Conservation (phyloP, 2,888 invertebrate genomes). For the Pseudococcus longispinus region DNA sequence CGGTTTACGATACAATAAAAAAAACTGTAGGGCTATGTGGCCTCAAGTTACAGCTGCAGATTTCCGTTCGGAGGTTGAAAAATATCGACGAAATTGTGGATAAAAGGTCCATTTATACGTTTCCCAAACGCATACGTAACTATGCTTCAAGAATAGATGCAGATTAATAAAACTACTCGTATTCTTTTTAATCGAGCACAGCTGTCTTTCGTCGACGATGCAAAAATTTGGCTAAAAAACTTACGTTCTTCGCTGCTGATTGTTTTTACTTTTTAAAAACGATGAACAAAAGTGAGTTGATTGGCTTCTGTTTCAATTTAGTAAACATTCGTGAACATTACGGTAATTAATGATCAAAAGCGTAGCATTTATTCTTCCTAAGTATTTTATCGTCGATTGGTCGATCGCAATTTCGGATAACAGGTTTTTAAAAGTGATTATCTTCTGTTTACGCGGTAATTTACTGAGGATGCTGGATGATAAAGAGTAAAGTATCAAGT, state of each 20-base stretch:
- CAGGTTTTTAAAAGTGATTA: constrained; percentile 23
- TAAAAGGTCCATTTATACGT: too few relatives aligned
- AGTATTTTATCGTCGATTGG: background rate
- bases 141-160: too few relatives aligned
- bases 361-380: background rate
- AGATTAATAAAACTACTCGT: too few relatives aligned
- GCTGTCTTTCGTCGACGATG: too few relatives aligned
- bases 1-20: background rate
- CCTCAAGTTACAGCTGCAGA: too few relatives aligned
- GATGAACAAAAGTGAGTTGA: background rate
- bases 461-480: background rate
- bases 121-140: too few relatives aligned
- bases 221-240: too few relatives aligned
- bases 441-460: background rate
- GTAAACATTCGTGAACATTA: background rate
- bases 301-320: background rate
- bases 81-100: too few relatives aligned
- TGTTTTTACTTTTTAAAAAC: background rate
- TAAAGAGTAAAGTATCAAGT: background rate
- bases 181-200: too few relatives aligned
- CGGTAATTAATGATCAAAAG: background rate
- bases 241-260: background rate
- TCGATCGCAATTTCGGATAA: background rate
- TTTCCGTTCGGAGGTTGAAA: too few relatives aligned
- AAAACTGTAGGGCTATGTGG: too few relatives aligned